Evolutionary conservation across 2,888 invertebrate species (phyloP).

Genomic region (Torymus aiolomorphi): DNA sequence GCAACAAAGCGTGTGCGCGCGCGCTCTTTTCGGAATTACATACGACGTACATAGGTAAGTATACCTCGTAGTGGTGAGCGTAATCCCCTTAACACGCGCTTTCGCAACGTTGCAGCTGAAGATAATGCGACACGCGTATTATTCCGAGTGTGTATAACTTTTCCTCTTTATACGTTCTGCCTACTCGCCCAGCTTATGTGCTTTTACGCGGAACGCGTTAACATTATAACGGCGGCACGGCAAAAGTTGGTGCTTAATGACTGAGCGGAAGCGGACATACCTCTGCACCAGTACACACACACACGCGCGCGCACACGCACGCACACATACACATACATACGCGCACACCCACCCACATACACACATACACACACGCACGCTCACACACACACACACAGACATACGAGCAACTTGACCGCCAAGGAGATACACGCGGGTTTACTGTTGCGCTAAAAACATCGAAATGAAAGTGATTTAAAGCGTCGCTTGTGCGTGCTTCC

Average conservation of each 20-base stretch:
- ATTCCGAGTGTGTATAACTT: slow-evolving; percentile 40
- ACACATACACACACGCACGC: too few relatives aligned
- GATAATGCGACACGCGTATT: slow-evolving; percentile 38
- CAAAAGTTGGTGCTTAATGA: slow-evolving; percentile 10
- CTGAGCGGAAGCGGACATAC: not conserved
- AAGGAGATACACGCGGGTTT: not conserved
- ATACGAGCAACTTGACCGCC: not conserved
- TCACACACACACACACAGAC: too few relatives aligned
- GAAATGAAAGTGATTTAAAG: not conserved
- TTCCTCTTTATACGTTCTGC: slow-evolving; percentile 4
- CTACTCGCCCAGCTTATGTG: slow-evolving; percentile 11
- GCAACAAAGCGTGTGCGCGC: too few relatives aligned
- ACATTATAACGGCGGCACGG: not conserved
- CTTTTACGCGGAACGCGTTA: slow-evolving; percentile 6
- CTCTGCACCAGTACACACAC: too few relatives aligned
- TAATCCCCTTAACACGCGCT: slow-evolving; percentile 17
- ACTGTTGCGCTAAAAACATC: not conserved
- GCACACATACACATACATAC: too few relatives aligned
- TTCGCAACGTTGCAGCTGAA: not conserved
- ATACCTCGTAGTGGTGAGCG: not conserved
- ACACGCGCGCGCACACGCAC: not conserved
- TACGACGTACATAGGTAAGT: not conserved
- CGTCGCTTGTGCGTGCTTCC: too few relatives aligned
- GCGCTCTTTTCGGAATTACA: not conserved
- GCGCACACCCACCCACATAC: too few relatives aligned